Evolutionary conservation across 2,113 vertebrate species (phyloP).

Genomic region (Catagonus wagneri): DNA sequence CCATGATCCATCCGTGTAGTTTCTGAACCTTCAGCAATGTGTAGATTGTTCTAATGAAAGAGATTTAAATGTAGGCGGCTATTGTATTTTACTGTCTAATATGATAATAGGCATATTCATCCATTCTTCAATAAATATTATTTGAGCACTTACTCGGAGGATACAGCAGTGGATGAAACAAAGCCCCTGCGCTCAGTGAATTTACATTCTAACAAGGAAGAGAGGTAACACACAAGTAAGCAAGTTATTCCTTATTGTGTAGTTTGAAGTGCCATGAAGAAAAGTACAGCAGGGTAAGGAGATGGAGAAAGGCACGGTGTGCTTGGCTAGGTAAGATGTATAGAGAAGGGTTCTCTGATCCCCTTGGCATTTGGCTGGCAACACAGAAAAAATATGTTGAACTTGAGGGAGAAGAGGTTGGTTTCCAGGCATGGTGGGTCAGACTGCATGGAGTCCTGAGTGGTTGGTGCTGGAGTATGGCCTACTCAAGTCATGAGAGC

Average conservation of each 20-base stretch:
- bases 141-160: background rate
- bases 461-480: background rate
- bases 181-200: background rate
- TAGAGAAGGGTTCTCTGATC: background rate
- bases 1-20: too few relatives aligned
- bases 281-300: background rate
- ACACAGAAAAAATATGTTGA: background rate
- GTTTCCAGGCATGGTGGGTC: background rate
- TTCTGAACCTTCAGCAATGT: too few relatives aligned
- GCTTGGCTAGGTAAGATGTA: accelerated
- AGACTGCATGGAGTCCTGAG: background rate
- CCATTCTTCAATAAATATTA: background rate
- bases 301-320: background rate
- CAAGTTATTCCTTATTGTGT: background rate
- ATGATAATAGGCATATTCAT: background rate
- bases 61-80: background rate
- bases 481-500: background rate
- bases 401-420: background rate
- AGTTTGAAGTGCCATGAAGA: background rate
- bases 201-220: background rate
- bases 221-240: background rate
- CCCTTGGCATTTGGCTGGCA: background rate
- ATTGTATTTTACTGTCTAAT: background rate
- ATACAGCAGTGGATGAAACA: background rate
- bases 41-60: background rate